Percentiles rank a stretch among this genome's conserved stretches.
These are phyloP conservation scores for Diceros bicornis DNA, from an alignment of 2,797 vertebrate genomes.

Conservation along the genomic window DNA sequence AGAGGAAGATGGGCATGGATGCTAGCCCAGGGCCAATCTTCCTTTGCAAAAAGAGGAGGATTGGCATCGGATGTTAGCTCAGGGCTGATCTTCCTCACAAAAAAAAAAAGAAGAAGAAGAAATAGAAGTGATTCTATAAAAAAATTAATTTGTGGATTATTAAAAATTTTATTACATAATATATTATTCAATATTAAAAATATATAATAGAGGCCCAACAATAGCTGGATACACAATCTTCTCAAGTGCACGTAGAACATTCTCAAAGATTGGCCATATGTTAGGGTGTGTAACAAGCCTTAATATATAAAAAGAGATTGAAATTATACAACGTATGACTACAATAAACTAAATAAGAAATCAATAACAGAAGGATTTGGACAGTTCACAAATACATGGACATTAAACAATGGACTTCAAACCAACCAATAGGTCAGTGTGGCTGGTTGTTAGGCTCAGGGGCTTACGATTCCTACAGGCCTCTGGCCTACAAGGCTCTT, in stretches of 20 bases:
- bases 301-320: background rate
- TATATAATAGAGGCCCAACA: background rate
- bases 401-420: background rate
- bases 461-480: too few species aligned
- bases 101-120: background rate
- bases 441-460: too few species aligned
- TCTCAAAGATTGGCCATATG: background rate
- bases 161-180: background rate
- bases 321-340: slow-evolving; percentile 12
- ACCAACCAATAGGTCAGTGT: background rate
- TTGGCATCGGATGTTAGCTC: too few species aligned
- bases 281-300: background rate
- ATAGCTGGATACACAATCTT: background rate
- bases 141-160: background rate
- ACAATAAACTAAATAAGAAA: slow-evolving; percentile 30
- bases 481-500: too few species aligned
- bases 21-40: too few species aligned
- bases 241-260: background rate
- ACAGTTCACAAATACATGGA: background rate
- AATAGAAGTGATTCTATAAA: background rate
- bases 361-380: background rate
- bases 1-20: too few species aligned
- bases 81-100: too few species aligned
- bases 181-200: background rate
- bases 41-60: too few species aligned